phyloP scores from a whole-genome alignment of 2,888 invertebrate species.

The Oxyteleia sp. region DNA sequence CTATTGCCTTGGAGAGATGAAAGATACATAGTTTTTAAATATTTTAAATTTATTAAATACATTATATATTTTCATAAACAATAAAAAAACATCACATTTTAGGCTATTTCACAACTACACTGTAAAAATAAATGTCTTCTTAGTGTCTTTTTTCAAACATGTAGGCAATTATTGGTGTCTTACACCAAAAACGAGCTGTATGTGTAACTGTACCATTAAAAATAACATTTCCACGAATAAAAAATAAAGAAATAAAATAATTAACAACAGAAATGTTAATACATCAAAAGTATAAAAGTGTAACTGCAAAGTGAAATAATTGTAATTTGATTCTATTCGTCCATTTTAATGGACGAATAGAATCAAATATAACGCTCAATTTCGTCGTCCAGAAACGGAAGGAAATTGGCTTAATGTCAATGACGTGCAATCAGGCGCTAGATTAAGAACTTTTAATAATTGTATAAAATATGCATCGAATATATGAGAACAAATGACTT shows the following conservation, averaged over 20 bases:
- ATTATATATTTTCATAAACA: too few relatives aligned
- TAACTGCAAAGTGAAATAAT: neutral
- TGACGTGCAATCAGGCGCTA: neutral
- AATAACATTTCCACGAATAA: neutral
- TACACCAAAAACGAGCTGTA: too few relatives aligned
- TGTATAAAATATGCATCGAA: neutral
- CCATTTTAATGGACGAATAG: too few relatives aligned
- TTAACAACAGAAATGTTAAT: neutral
- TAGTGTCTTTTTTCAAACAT: too few relatives aligned
- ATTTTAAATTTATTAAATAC: too few relatives aligned
- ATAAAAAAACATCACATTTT: too few relatives aligned
- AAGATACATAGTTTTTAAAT: too few relatives aligned
- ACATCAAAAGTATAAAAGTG: neutral
- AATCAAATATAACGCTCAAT: neutral
- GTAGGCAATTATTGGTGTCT: too few relatives aligned
- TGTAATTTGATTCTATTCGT: too few relatives aligned
- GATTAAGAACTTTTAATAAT: slow-evolving; percentile 17
- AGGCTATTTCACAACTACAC: too few relatives aligned
- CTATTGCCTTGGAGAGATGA: too few relatives aligned
- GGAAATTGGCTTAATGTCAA: neutral
- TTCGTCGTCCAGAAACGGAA: neutral
- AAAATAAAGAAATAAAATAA: neutral
- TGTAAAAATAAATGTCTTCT: too few relatives aligned
- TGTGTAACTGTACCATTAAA: neutral
- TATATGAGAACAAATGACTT: slow-evolving; percentile 36